Percentiles rank a stretch among this genome's conserved stretches.
Evolutionary conservation across 2,888 invertebrate species (phyloP).

Genomic region (Drosophila fungiperda): DNA sequence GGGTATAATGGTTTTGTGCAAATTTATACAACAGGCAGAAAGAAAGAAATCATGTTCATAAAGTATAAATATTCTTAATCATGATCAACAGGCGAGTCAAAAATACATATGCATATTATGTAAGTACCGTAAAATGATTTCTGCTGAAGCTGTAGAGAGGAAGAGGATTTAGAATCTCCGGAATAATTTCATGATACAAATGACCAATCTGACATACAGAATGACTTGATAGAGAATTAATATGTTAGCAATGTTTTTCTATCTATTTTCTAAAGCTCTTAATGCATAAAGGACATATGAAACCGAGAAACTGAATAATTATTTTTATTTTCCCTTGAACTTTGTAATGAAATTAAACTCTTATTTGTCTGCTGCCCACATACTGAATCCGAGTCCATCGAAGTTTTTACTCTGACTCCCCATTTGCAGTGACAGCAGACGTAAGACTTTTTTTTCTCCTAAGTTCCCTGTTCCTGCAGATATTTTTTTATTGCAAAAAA

Average conservation of each 20-base stretch:
- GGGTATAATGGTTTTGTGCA: no score
- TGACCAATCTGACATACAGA: background rate
- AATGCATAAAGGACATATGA: background rate
- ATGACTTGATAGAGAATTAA: background rate
- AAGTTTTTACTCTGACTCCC: conserved; percentile 24
- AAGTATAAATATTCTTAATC: no score
- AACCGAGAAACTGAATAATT: background rate
- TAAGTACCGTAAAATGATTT: no score
- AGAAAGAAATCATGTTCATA: no score
- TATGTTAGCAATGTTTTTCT: background rate
- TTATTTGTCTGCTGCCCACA: conserved; percentile 20
- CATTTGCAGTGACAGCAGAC: conserved; percentile 28
- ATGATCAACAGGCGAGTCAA: no score
- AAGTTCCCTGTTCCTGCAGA: conserved; percentile 23
- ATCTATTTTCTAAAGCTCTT: background rate
- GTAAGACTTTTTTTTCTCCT: conserved; percentile 36
- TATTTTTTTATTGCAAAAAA: conserved; percentile 12
- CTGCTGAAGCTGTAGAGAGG: no score
- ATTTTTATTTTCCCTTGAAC: background rate
- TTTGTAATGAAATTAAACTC: background rate
- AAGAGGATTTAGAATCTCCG: no score
- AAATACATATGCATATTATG: no score
- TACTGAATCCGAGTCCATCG: conserved; percentile 28
- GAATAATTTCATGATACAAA: background rate
- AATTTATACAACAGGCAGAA: no score